Conservation (phyloP, 2,888 invertebrate genomes). For the Dryadula phaetusa region DNA sequence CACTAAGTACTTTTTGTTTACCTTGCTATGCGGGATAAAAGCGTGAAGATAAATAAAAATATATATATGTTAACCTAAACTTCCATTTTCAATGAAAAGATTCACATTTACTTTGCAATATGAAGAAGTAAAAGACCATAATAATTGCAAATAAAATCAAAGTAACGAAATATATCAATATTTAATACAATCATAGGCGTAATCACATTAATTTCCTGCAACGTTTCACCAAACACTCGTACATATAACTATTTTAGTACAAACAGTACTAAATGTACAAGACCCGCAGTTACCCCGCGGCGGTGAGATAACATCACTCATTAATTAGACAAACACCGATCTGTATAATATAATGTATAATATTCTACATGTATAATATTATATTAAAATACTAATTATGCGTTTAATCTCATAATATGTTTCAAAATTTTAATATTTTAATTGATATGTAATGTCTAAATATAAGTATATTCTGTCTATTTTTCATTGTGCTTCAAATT, state of each 20-base stretch:
- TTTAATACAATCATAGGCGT: neutral
- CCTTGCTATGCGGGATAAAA: no score
- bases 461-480: no score
- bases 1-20: no score
- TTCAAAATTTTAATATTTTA: no score
- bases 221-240: neutral
- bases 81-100: no score
- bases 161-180: conserved; percentile 1
- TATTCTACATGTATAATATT: neutral
- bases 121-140: neutral
- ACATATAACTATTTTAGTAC: neutral
- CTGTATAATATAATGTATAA: neutral
- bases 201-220: neutral
- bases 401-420: no score
- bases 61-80: no score
- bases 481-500: no score
- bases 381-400: no score
- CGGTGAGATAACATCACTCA: conserved; percentile 12
- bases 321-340: conserved; percentile 13
- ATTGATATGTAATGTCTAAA: no score
- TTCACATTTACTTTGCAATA: no score
- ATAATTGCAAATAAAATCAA: neutral
- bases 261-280: neutral
- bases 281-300: conserved; percentile 8
- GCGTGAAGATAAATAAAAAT: no score